Base-by-base conservation (phyloP, 2,888 invertebrate species). In the Erpobdella octoculata region DNA sequence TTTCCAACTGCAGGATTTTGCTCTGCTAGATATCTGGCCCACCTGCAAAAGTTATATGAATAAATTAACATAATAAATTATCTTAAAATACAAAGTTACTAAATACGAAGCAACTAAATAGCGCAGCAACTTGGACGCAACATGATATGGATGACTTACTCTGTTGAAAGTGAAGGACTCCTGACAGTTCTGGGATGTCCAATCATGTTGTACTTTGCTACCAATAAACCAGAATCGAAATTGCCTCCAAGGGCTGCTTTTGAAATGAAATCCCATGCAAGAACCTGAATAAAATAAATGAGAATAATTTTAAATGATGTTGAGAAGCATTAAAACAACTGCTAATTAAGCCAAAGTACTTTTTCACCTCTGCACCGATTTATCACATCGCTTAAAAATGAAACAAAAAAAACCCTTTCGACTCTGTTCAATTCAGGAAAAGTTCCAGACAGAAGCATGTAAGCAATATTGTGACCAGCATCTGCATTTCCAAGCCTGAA, bases 21-120 rank as follows among this genome's bases (percentile, higher is more conserved):
- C 73, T 82, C 81, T 4, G 79, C 78, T 5, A 82, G 79, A 71
- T 75, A 80, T 38, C 81, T 71, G 5, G 80, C 79, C 82, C 82
- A 82, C 64, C 81, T 82, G 74, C 37, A 75, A 68, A 28, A 58
- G 33, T 12, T 8, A 58, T n/a, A 18, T 18, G 66, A 25, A 21
- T 8, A 9, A n/a, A 66, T 25, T 15, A 9, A 15, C 31, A 62
- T 21, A 15, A 33, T 8, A 33, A 25, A 66, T 37, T 66, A 37
- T 3, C 35, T 37, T 25, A 37, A 38, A 66, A 33, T n/a, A 9
- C 33, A 8, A 6, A 25, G 2, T 36, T n/a, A 28, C 8, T 25
- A 25, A 37, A 21, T n/a, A 15, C 35, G 6, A 15, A 38, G 2
- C 21, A 66, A 25, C 21, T 5, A 21, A 66, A 21, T 37, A 25